phyloP scores from a whole-genome alignment of 30 jellyfish, hydroid and myxozoan genomes.

The Aurelia aurita complex sp. Pacific region DNA sequence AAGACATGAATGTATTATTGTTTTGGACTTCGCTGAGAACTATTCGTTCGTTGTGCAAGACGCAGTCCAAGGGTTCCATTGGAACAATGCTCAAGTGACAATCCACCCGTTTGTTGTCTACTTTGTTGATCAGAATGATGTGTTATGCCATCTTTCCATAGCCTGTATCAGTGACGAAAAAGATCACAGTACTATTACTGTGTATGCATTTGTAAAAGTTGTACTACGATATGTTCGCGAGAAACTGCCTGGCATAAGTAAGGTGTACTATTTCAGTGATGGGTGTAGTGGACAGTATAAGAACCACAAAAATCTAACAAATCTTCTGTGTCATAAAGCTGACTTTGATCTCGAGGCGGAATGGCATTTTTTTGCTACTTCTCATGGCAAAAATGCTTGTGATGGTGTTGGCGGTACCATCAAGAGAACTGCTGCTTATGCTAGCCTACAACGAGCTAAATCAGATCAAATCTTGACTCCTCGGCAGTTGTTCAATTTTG shows the following conservation, averaged over 20 bases:
- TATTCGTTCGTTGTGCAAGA: conserved; percentile 13
- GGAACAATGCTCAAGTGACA: conserved; percentile 10
- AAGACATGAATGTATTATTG: neutral
- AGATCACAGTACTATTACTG: too few relatives aligned
- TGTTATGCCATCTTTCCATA: too few relatives aligned
- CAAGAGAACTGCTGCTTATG: conserved; percentile 6
- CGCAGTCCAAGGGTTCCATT: conserved; percentile 13
- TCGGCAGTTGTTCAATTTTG: too few relatives aligned
- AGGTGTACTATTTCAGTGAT: conserved; percentile 2
- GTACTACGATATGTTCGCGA: neutral
- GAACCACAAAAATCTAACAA: neutral
- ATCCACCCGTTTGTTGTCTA: neutral
- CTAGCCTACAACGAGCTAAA: too few relatives aligned
- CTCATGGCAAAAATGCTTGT: conserved; percentile 27
- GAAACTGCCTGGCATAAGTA: neutral
- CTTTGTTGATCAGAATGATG: neutral
- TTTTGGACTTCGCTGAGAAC: conserved; percentile 14
- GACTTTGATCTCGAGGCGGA: conserved; percentile 14
- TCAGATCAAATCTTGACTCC: too few relatives aligned
- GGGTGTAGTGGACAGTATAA: conserved; percentile 13
- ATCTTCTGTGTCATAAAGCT: conserved; percentile 1
- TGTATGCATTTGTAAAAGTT: too few relatives aligned
- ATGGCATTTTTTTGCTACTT: conserved; percentile 8
- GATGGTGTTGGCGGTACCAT: conserved; percentile 9
- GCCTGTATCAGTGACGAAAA: too few relatives aligned